Conservation (phyloP, 2,797 vertebrate genomes). For the Rhinella marina region DNA sequence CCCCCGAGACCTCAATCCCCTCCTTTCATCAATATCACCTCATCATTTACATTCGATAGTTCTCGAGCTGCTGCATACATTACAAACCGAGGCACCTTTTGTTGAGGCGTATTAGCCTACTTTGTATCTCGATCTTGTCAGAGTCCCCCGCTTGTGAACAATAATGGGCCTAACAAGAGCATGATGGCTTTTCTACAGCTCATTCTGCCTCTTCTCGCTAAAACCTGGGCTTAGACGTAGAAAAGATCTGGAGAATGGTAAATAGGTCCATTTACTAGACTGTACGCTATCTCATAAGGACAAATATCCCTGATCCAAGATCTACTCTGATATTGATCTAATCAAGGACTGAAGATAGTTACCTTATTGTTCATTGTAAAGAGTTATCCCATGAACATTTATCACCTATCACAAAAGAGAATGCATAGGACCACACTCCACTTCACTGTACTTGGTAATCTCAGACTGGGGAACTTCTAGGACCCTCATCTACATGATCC, state of each 20-base stretch:
- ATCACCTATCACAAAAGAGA: too few species aligned
- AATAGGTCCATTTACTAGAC: not conserved
- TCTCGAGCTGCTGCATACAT: slow-evolving; percentile 79
- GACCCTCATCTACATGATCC: too few species aligned
- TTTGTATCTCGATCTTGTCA: slow-evolving; percentile 66
- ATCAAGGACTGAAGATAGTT: not conserved
- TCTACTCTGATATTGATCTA: not conserved
- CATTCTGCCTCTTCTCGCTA: not conserved
- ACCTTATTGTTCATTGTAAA: too few species aligned
- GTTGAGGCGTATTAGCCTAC: slow-evolving; percentile 66
- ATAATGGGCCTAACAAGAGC: slow-evolving; percentile 49
- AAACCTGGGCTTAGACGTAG: not conserved
- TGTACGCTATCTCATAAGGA: not conserved
- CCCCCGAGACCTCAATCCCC: slow-evolving; percentile 89
- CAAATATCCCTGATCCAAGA: not conserved
- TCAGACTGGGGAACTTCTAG: too few species aligned
- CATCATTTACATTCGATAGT: slow-evolving; percentile 82
- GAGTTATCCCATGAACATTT: too few species aligned
- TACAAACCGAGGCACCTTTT: slow-evolving; percentile 70
- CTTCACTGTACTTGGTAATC: too few species aligned
- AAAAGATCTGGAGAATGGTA: not conserved
- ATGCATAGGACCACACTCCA: too few species aligned
- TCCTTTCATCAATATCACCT: slow-evolving; percentile 89
- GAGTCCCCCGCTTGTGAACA: slow-evolving; percentile 52
- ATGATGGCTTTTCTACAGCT: slow-evolving; percentile 2